Percentiles rank a stretch among this genome's conserved stretches.
Conservation (phyloP, 2,888 invertebrate species). For the Antitype chi region DNA sequence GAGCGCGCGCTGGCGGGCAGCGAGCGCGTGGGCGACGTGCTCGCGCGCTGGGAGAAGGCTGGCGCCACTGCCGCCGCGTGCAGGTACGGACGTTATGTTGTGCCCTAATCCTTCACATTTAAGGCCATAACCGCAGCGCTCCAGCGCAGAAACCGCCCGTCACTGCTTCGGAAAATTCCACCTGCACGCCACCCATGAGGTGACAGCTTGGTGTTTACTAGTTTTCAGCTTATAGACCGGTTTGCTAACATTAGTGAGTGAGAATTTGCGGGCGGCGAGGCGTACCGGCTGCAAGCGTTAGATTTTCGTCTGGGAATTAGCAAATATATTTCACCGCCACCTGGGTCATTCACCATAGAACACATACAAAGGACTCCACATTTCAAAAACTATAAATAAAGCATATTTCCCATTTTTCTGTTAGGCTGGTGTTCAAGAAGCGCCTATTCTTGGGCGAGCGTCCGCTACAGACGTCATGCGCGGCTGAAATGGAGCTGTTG, state of each 20-base stretch:
- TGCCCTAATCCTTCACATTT: not conserved
- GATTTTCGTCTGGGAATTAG: not conserved
- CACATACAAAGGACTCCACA: not conserved
- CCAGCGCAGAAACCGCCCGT: too few species aligned
- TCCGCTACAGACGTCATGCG: conserved; percentile 89
- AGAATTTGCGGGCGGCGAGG: too few species aligned
- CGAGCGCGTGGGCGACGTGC: conserved; percentile 98
- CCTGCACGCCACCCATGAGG: too few species aligned
- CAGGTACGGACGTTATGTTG: conserved; percentile 67
- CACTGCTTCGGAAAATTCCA: too few species aligned
- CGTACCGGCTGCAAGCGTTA: not conserved
- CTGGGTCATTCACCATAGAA: not conserved
- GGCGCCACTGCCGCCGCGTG: conserved; percentile 93
- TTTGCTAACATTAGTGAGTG: too few species aligned
- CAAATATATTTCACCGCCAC: not conserved
- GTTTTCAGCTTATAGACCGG: too few species aligned
- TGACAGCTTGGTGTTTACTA: too few species aligned
- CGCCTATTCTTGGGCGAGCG: conserved; percentile 87
- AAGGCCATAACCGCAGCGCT: too few species aligned
- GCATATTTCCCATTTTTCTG: not conserved
- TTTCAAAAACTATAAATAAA: not conserved
- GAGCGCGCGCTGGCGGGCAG: conserved; percentile 96
- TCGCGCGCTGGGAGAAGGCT: conserved; percentile 98
- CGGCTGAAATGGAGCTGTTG: conserved; percentile 97
- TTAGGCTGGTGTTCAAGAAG: conserved; percentile 86